Conservation (phyloP, 2,113 vertebrate genomes). For the Toxotes chatareus region DNA sequence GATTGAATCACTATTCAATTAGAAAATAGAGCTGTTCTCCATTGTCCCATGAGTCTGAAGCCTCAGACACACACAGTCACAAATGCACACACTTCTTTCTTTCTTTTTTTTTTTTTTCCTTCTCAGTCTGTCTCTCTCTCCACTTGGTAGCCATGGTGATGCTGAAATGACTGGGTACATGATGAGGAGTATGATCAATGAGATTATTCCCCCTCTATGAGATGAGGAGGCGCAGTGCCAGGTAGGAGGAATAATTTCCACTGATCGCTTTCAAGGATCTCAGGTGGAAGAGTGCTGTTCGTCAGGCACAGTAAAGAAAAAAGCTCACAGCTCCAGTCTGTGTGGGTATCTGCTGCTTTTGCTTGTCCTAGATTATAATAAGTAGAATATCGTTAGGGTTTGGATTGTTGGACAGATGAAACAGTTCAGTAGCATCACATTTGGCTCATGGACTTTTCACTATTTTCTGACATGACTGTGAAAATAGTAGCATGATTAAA, state of each 20-base stretch:
- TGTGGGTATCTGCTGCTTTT: too few relatives aligned
- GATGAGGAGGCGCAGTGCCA: background rate
- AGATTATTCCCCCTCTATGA: constrained; percentile 7
- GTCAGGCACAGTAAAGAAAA: background rate
- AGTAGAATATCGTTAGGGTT: too few relatives aligned
- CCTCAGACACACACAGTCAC: background rate
- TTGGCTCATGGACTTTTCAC: background rate
- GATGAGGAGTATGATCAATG: constrained; percentile 41
- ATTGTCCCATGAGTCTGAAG: constrained; percentile 32
- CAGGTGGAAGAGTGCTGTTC: background rate
- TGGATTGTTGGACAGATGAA: background rate
- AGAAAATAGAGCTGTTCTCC: constrained; percentile 60
- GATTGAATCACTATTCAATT: constrained; percentile 73
- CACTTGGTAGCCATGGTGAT: constrained; percentile 48
- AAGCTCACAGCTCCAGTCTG: too few relatives aligned
- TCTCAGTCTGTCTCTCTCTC: background rate
- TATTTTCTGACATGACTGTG: background rate
- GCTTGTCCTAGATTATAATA: too few relatives aligned
- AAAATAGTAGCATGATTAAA: too few relatives aligned
- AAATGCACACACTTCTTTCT: background rate
- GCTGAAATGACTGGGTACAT: constrained; percentile 12
- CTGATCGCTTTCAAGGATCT: background rate
- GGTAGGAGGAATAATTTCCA: background rate
- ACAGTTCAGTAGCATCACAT: background rate
- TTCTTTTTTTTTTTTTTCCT: background rate